Percentiles rank a stretch among this genome's conserved stretches.
Conservation (phyloP, 2,888 invertebrate species). For the Villa cingulata region DNA sequence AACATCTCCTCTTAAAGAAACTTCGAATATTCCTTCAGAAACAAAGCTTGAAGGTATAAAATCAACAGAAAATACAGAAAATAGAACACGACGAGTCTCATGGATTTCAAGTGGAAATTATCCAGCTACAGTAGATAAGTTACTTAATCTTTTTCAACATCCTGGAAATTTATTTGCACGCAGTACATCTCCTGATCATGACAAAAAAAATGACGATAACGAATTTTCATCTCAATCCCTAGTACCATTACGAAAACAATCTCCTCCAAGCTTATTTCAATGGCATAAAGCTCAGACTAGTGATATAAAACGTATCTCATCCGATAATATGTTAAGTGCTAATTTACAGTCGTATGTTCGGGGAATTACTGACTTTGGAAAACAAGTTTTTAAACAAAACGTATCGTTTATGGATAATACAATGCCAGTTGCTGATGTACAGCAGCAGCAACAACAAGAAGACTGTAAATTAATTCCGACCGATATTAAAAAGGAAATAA, state of each 20-base stretch:
- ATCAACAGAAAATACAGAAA: constrained; percentile 28
- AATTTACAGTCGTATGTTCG: constrained; percentile 20
- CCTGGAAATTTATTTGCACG: constrained; percentile 48
- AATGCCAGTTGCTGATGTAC: neutral
- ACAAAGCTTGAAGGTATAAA: neutral
- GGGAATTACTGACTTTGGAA: constrained; percentile 23
- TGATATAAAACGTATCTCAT: constrained; percentile 8
- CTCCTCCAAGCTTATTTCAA: constrained; percentile 9
- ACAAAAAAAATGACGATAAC: constrained; percentile 5
- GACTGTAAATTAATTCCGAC: constrained; percentile 39
- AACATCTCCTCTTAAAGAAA: neutral
- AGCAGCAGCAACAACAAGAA: constrained; percentile 16
- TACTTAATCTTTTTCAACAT: constrained; percentile 51
- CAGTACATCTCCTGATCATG: constrained; percentile 25
- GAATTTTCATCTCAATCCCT: neutral
- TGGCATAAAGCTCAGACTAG: constrained; percentile 1
- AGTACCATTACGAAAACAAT: constrained; percentile 7
- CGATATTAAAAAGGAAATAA: constrained; percentile 44
- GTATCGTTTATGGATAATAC: constrained; percentile 25
- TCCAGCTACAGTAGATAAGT: constrained; percentile 49
- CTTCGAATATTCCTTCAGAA: neutral
- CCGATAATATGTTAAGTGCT: constrained; percentile 15
- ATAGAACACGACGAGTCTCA: constrained; percentile 44
- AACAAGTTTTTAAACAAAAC: constrained; percentile 33
- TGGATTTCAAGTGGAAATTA: constrained; percentile 40